Conservation (phyloP, 2,113 vertebrate genomes). For the Aplodontia rufa region DNA sequence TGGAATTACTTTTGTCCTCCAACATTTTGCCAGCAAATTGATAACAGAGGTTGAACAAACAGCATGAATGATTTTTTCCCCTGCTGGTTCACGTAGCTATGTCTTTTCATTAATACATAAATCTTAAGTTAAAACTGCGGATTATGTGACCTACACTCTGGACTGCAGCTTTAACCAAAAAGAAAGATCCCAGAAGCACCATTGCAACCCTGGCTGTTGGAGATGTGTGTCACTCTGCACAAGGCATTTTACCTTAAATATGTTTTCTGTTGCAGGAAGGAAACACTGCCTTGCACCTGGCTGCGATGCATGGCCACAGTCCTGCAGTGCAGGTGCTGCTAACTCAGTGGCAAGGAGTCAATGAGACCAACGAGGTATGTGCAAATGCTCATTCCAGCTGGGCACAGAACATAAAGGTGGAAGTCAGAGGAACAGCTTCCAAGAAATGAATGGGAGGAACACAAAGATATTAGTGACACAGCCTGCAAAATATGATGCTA, state of each 20-base stretch:
- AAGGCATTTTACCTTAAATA: not conserved
- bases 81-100: not conserved
- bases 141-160: not conserved
- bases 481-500: not conserved
- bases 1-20: not conserved
- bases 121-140: not conserved
- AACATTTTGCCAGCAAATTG: not conserved
- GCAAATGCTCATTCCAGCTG: not conserved
- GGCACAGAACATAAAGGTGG: not conserved
- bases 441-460: not conserved
- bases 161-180: not conserved
- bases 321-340: slow-evolving; percentile 86
- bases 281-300: slow-evolving; percentile 92
- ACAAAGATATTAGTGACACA: not conserved
- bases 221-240: fast-evolving
- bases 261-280: slow-evolving; percentile 85
- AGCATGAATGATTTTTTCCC: not conserved
- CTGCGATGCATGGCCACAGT: slow-evolving; percentile 89
- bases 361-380: slow-evolving; percentile 89
- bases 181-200: not conserved
- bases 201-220: not conserved
- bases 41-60: not conserved
- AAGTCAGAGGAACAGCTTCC: not conserved
- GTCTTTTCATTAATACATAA: slow-evolving; percentile 1
- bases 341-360: slow-evolving; percentile 85